Base-by-base conservation (phyloP, 2,113 vertebrate genomes). In the Psittacula cyanocephala region DNA sequence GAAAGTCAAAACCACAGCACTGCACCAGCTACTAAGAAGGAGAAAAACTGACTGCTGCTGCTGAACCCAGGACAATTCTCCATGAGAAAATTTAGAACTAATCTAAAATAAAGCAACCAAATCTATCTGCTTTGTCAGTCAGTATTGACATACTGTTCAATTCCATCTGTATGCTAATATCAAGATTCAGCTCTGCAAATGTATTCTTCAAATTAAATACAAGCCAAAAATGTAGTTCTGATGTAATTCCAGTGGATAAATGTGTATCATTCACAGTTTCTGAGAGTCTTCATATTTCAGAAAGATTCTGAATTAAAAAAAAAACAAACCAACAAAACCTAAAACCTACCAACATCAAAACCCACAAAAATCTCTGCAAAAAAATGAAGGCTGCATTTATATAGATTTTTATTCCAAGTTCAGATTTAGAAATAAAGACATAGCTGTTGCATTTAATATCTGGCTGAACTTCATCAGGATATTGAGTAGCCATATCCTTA, bases 161-260 rank as follows among this genome's bases (percentile, higher is more conserved):
- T 96, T 97, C 94, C 85, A 96, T 98, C 95, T 98, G 85, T 97
- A 98, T 98, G 97, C 77, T 97, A 98, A 98, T 98, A 97, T 83
- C 24, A 89, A 95, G 59, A 98, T 96, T 96, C 87, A 78, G 95
- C 93, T 91, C 92, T 88, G 70, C 47, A 97, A 97, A 96, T 95
- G 23, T 77, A 95, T 94, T 95, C 88, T 94, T 96, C 90, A 95
- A 97, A 97, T 94, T 91, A 91, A 96, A 95, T 57, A 81, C 41
- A 95, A 91, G 47, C 63, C 90, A 94, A 88, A 93, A 96, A 97
- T 88, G 47, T 91, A 95, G 41, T 68, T 94, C 89, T 91, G 85
- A 72, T 91, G 55, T 91, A 89, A 96, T 96, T 94, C 57, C 44
- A 91, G 63, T 85, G 86, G 80, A 96, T 91, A 97, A 97, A 97